These are phyloP conservation scores for Desmophyllum pertusum DNA, from an alignment of 92 coral and sea anemone genomes.

Conservation along the genomic window DNA sequence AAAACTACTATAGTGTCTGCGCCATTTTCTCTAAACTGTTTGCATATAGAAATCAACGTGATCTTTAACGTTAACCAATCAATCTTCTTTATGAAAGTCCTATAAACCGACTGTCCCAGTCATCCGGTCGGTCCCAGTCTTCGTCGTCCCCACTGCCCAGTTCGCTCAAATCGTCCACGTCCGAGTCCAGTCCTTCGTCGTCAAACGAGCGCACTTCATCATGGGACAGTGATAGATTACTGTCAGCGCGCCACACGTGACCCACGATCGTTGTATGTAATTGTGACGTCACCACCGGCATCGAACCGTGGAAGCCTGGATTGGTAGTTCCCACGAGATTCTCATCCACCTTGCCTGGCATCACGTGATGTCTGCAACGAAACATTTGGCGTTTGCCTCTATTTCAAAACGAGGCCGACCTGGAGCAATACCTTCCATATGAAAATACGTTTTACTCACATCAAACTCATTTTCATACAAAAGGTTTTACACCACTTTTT, in stretches of 20 bases:
- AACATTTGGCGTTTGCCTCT: not conserved
- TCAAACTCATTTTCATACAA: too few species aligned
- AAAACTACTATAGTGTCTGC: not conserved
- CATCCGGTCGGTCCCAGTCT: constrained; percentile 25
- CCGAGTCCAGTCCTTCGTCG: constrained; percentile 65
- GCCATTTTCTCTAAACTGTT: not conserved
- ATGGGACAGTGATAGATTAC: constrained; percentile 43
- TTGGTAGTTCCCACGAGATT: constrained; percentile 29
- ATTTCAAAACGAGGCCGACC: not conserved
- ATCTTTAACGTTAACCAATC: not conserved
- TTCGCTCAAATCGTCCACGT: constrained; percentile 60
- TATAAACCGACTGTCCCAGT: constrained; percentile 16
- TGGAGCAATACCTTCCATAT: too few species aligned
- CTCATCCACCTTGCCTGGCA: not conserved
- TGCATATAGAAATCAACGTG: not conserved
- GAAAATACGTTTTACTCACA: too few species aligned
- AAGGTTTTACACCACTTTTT: too few species aligned
- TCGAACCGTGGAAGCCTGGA: constrained; percentile 44
- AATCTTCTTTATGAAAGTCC: not conserved
- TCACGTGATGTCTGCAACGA: constrained; percentile 31
- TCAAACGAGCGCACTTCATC: constrained; percentile 57
- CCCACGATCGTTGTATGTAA: constrained; percentile 37
- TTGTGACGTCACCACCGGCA: constrained; percentile 11
- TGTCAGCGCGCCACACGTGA: constrained; percentile 49
- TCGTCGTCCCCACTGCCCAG: constrained; percentile 53